phyloP scores from a whole-genome alignment of 2,113 vertebrate species.

The Cariama cristata region DNA sequence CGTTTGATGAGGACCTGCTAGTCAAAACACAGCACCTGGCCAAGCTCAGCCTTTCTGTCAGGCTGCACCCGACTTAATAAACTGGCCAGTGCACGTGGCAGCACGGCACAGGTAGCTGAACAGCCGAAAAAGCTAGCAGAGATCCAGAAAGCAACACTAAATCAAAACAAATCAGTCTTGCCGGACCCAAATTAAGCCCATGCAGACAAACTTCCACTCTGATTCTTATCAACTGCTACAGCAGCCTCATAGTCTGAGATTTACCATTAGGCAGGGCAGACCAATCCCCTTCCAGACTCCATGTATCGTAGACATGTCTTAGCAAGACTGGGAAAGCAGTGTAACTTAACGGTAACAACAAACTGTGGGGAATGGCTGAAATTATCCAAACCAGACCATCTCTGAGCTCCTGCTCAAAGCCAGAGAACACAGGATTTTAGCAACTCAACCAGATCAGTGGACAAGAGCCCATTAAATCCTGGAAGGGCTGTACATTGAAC shows the following conservation, averaged over 20 bases:
- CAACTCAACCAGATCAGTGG: neutral
- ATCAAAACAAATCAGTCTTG: neutral
- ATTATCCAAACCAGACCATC: neutral
- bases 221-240: neutral
- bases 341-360: neutral
- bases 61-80: neutral
- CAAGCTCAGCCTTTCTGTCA: neutral
- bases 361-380: neutral
- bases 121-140: neutral
- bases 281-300: neutral
- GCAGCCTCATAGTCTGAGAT: neutral
- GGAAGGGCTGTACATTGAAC: neutral
- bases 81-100: neutral
- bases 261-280: neutral
- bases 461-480: neutral
- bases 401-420: neutral
- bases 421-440: neutral
- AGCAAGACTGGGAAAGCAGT: neutral
- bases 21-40: neutral
- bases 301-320: neutral
- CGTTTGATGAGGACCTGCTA: neutral
- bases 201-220: neutral
- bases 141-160: neutral
- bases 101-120: neutral
- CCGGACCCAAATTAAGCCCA: neutral